Base-by-base conservation (phyloP, 1,140 invertebrate species). In the Drosophila sproati region DNA sequence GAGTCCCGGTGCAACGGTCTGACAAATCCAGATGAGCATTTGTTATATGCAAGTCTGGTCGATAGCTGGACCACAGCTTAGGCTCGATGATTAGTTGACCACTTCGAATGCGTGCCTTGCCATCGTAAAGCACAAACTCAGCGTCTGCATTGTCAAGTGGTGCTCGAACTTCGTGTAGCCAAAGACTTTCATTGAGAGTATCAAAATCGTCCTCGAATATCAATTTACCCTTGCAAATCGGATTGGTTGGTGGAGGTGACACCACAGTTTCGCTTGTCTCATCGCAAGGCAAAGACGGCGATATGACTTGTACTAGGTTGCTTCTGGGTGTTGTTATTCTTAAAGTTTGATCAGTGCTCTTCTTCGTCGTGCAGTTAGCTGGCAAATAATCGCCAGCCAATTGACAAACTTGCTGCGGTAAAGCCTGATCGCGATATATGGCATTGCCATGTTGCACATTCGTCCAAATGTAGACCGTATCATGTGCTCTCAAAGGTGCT, bases 161-260 rank as follows among this genome's bases (percentile, higher is more conserved):
- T 3, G 62, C 29, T 0, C 88, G 83, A 4, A 89, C 85, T 10
- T 91, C 88, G 5, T 80, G 78, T 0, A 64, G 57, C 88, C 88
- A 91, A n/a, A 59, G 48, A 0, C 54, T 67, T n/a, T 83, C 88
- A 51, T 92, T 88, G 0, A 92, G 63, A 20, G 51, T 55, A 8
- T 91, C 76, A 37, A 91, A 92, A 34, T 74, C 73, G 8, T 92
- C 91, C 45, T 91, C 71, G 28, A 91, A 93, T 51, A 92, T 54
- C 2, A 91, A 66, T 45, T 91, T 73, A 10, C 77, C 90, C 35
- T 50, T 76, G 55, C 92, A 92, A 12, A 79, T 32, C 3, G 76
- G 60, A 5, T 2, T 34, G 0, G 4, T n/a, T 39, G 47, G 37
- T 3, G 55, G 4, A 35, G 75, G 56, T 52, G 62, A 74, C 7